Evolutionary conservation across 2,888 invertebrate genomes (phyloP).

Genomic region (Xanthorhoe designata): DNA sequence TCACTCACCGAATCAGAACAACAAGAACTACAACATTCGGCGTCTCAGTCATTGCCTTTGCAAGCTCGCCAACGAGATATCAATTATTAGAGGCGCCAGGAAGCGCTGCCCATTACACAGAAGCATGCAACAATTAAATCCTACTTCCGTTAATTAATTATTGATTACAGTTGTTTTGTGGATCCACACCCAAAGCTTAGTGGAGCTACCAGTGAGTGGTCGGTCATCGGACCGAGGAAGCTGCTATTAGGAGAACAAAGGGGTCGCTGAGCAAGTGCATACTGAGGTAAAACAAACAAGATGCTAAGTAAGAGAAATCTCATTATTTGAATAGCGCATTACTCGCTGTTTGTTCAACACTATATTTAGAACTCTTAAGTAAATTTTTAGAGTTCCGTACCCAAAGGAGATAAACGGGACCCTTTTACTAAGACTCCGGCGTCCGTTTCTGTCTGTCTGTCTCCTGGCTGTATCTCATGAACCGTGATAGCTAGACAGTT

Average conservation of each 20-base stretch:
- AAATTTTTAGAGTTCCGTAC: no score
- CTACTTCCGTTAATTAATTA: slow-evolving; percentile 12
- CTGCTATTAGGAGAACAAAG: slow-evolving; percentile 33
- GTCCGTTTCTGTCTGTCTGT: no score
- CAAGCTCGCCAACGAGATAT: slow-evolving; percentile 33
- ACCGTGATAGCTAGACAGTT: no score
- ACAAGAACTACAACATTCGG: not conserved
- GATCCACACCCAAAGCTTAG: not conserved
- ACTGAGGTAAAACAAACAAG: not conserved
- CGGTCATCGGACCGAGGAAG: slow-evolving; percentile 30
- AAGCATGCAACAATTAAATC: slow-evolving; percentile 22
- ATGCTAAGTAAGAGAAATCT: not conserved
- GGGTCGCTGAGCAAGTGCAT: slow-evolving; percentile 5
- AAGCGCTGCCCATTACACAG: slow-evolving; percentile 32
- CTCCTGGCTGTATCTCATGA: no score
- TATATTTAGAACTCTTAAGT: not conserved
- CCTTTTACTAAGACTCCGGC: no score
- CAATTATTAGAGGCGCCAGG: slow-evolving; percentile 42
- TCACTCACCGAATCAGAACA: slow-evolving; percentile 7
- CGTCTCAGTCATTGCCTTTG: slow-evolving; percentile 19
- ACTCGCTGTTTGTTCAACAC: not conserved
- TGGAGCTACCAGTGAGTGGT: slow-evolving; percentile 4
- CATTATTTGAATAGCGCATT: not conserved
- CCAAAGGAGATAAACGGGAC: no score
- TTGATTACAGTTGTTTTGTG: not conserved